phyloP scores from a whole-genome alignment of 2,113 vertebrate species.

The Tretioscincus oriximinensis region DNA sequence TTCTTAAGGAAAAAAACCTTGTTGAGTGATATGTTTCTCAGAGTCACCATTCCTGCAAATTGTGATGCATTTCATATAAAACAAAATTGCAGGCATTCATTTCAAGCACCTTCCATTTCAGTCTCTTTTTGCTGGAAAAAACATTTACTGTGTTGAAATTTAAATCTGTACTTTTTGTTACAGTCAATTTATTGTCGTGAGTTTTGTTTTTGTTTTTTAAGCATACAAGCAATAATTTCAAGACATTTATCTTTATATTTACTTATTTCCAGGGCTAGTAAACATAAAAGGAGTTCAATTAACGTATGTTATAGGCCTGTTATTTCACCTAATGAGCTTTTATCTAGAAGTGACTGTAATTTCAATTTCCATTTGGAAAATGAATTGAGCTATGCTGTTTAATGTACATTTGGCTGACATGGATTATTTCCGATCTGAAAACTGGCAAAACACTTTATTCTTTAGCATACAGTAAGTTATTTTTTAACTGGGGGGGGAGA shows the following conservation, averaged over 20 bases:
- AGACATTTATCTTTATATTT: constrained; percentile 12
- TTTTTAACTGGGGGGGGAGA: not conserved
- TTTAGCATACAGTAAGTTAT: constrained; percentile 13
- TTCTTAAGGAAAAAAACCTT: not conserved
- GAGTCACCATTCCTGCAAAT: constrained; percentile 2
- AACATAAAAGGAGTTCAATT: constrained; percentile 28
- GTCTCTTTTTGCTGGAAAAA: not conserved
- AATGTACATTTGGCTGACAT: constrained; percentile 3
- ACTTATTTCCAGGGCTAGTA: not conserved
- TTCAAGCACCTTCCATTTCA: constrained; percentile 20
- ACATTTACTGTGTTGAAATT: constrained; percentile 18
- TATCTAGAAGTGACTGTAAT: constrained; percentile 41
- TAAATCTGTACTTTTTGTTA: constrained; percentile 22
- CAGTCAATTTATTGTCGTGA: not conserved
- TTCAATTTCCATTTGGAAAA: constrained; percentile 19
- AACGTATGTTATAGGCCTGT: constrained; percentile 30
- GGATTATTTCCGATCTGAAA: constrained; percentile 18
- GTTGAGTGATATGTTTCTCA: not conserved
- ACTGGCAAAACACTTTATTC: not conserved
- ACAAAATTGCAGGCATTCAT: constrained; percentile 21
- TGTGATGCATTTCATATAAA: not conserved
- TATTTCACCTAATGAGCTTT: constrained; percentile 40
- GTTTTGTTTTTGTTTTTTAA: constrained; percentile 8
- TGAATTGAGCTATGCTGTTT: constrained; percentile 31
- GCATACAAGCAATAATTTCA: not conserved